phyloP scores from a whole-genome alignment of 1,140 invertebrate genomes.

The Hyles vespertilio region DNA sequence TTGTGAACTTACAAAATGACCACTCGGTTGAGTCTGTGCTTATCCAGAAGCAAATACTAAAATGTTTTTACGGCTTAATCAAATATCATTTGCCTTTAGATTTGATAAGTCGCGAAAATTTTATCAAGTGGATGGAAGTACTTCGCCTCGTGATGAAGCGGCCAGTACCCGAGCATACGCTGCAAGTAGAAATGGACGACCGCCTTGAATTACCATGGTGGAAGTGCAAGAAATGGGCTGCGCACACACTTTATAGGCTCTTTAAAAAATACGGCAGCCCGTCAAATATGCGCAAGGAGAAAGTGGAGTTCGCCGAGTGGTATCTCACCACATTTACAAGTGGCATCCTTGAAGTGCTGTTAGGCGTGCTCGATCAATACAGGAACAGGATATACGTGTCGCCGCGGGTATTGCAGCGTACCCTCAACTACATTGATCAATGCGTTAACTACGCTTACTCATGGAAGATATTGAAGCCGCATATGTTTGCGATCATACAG shows the following conservation, averaged over 20 bases:
- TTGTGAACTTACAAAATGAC: conserved; percentile 88
- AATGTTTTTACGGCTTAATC: conserved; percentile 96
- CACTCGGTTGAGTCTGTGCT: conserved; percentile 90
- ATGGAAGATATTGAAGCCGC: not conserved
- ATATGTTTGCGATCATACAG: not conserved
- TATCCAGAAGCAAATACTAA: conserved; percentile 97
- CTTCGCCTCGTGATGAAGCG: conserved; percentile 87
- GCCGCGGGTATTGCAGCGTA: conserved; percentile 93
- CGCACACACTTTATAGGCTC: conserved; percentile 94
- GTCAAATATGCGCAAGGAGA: conserved; percentile 90
- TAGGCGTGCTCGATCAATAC: conserved; percentile 93
- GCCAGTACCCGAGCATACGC: conserved; percentile 88
- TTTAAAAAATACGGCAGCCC: conserved; percentile 99
- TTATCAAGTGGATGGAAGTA: conserved; percentile 98
- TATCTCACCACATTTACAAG: conserved; percentile 96
- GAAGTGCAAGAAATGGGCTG: conserved; percentile 99
- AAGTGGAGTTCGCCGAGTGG: conserved; percentile 95
- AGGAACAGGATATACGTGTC: conserved; percentile 92
- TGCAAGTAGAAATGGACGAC: conserved; percentile 91
- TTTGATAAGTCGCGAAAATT: conserved; percentile 90
- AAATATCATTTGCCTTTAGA: conserved; percentile 94
- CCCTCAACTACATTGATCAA: conserved; percentile 92
- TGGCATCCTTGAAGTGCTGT: conserved; percentile 89
- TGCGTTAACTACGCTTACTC: conserved; percentile 56
- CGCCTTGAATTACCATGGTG: conserved; percentile 94